Evolutionary conservation across 2,888 invertebrate species (phyloP), one percentile per base, ranked within the genome.

Genomic region (Drosophila limbata): DNA sequence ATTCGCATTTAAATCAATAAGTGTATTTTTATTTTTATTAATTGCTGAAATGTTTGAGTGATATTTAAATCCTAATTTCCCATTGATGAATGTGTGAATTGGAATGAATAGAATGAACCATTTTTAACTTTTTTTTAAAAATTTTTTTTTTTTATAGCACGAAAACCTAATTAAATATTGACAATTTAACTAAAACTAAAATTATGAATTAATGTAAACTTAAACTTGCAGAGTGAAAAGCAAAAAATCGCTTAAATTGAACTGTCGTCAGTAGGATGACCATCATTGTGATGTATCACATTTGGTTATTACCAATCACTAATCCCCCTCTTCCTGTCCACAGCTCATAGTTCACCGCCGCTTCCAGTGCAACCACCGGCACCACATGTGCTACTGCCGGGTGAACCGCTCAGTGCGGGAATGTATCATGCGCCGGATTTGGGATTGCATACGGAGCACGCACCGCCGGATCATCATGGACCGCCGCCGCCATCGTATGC

Each of bases 401-500:
- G 53, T 3, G 91, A 91, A 37, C 86, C 91, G 9, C 82, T 91
- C 6, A 91, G 79, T 31, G 89, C 90, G 11, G 84, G 89, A 28
- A 88, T 91, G 73, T 91, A 91, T 48, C 91, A 91, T 71, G 90
- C 91, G 1, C 84, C 88, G n/a, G 91, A 91, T 48, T 66, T 91
- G 65, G 91, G 91, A 0, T 64, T 91, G 48, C 91, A 91, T 47
- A 86, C 90, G 31, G 90, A 90, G 69, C 91, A 88, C 44, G 72
- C 56, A 31, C 77, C 87, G 33, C 89, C 90, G 10, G 77, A 87
- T 4, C 90, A 90, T 51, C 91, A 91, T 57, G 90, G 89, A 19
- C 89, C 89, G n/a, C 90, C 90, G 35, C 90, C 92, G 28, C 91
- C 92, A 3, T 88, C 92, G 3, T 88, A 90, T 52, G 85, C 91